Evolutionary conservation across 2,113 vertebrate species (phyloP).

Genomic region (Antennarius striatus): DNA sequence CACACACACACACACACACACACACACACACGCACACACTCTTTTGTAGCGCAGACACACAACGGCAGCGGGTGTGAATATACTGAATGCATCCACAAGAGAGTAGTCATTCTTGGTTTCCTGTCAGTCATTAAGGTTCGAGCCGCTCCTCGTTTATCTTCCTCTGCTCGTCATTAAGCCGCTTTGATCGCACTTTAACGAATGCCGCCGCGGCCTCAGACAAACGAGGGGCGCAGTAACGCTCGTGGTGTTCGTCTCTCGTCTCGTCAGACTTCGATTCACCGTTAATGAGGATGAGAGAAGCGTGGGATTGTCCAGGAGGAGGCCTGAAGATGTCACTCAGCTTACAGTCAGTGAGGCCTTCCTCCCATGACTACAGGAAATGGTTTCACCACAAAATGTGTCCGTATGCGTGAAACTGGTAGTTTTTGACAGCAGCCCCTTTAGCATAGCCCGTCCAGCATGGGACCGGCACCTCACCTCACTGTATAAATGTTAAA

Average conservation of each 20-base stretch:
- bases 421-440: too few relatives aligned
- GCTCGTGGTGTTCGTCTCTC: slow-evolving; percentile 33
- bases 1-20: slow-evolving; percentile 25
- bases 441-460: too few relatives aligned
- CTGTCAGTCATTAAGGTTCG: slow-evolving; percentile 54
- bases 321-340: neutral
- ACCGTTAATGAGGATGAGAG: slow-evolving; percentile 42
- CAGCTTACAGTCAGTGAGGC: too few relatives aligned
- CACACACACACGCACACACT: neutral
- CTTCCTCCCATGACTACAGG: too few relatives aligned
- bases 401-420: too few relatives aligned
- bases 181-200: slow-evolving; percentile 63
- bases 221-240: slow-evolving; percentile 58
- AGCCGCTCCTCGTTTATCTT: slow-evolving; percentile 44
- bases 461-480: too few relatives aligned
- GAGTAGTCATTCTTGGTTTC: slow-evolving; percentile 53
- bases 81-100: slow-evolving; percentile 49
- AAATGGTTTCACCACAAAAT: too few relatives aligned
- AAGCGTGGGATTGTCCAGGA: slow-evolving; percentile 33
- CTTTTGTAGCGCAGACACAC: slow-evolving; percentile 45
- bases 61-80: slow-evolving; percentile 40
- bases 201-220: slow-evolving; percentile 29
- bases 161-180: slow-evolving; percentile 61
- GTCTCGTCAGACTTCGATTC: slow-evolving; percentile 45
- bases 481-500: too few relatives aligned